Evolutionary conservation across 2,888 invertebrate species (phyloP).

Genomic region (Venustoraphidia nigricollis): DNA sequence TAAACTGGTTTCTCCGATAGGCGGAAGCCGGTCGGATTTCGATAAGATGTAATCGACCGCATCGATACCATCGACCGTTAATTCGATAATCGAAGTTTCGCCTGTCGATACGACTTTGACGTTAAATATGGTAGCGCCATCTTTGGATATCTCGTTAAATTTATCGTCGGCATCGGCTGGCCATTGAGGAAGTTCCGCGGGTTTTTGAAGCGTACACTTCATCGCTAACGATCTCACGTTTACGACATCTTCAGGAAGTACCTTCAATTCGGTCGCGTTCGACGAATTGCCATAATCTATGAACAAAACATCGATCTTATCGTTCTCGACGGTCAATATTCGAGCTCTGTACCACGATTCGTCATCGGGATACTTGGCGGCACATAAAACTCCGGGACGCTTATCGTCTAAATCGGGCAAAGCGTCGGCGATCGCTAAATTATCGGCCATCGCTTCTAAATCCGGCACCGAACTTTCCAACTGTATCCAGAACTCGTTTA

Average conservation of each 20-base stretch:
- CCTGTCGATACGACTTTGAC: slow-evolving; percentile 49
- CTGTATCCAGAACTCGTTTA: slow-evolving; percentile 61
- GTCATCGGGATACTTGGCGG: slow-evolving; percentile 49
- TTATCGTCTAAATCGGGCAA: slow-evolving; percentile 35
- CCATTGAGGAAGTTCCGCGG: slow-evolving; percentile 35
- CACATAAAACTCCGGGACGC: slow-evolving; percentile 43
- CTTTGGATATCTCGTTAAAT: slow-evolving; percentile 51
- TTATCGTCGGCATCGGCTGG: slow-evolving; percentile 45
- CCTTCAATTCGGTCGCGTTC: slow-evolving; percentile 38
- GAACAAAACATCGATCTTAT: slow-evolving; percentile 42
- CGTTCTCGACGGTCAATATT: slow-evolving; percentile 39
- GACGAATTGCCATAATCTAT: slow-evolving; percentile 58
- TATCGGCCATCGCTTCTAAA: slow-evolving; percentile 44
- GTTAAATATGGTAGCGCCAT: slow-evolving; percentile 53
- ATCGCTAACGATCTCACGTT: slow-evolving; percentile 42
- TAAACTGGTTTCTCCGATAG: slow-evolving; percentile 14
- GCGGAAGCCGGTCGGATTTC: neutral
- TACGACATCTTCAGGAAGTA: slow-evolving; percentile 42
- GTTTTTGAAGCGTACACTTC: slow-evolving; percentile 40
- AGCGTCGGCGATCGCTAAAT: slow-evolving; percentile 33
- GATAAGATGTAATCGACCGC: slow-evolving; percentile 38
- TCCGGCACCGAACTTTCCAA: slow-evolving; percentile 42
- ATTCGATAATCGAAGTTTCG: slow-evolving; percentile 46
- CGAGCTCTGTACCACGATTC: slow-evolving; percentile 51
- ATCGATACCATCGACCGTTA: slow-evolving; percentile 43